These are phyloP conservation scores for Heteromyza rotundicornis DNA, from an alignment of 2,888 invertebrate genomes.

Conservation along the genomic window DNA sequence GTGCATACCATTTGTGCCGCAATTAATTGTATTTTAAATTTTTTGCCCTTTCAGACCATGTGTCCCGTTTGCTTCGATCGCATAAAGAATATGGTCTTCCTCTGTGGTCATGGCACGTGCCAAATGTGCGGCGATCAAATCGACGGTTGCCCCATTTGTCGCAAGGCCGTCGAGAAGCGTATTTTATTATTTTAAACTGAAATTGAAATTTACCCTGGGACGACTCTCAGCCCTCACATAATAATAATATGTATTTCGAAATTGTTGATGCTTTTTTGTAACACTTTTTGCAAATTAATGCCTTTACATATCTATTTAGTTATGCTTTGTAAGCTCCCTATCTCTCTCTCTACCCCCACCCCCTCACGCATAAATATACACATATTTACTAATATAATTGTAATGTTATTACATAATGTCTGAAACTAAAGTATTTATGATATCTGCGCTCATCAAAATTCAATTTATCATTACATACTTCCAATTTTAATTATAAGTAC, in stretches of 20 bases:
- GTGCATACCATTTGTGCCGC: slow-evolving; percentile 13
- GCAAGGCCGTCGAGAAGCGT: slow-evolving; percentile 94
- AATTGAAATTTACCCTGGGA: background rate
- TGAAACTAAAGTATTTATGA: background rate
- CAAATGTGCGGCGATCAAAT: slow-evolving; percentile 99
- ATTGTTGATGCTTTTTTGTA: background rate
- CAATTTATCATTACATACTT: no score
- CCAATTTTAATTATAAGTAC: no score
- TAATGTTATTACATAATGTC: background rate
- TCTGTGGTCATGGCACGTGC: slow-evolving; percentile 97
- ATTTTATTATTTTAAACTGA: slow-evolving; percentile 86
- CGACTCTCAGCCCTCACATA: no score
- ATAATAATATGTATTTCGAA: background rate
- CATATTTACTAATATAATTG: no score
- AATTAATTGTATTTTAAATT: slow-evolving; percentile 1
- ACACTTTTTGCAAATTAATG: no score
- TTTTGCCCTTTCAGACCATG: slow-evolving; percentile 77
- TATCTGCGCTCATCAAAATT: no score
- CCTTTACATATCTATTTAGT: no score
- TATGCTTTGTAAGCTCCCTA: no score
- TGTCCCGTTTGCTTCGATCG: slow-evolving; percentile 98
- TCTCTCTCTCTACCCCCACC: no score
- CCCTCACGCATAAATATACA: no score
- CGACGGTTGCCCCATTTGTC: slow-evolving; percentile 96
- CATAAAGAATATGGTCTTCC: slow-evolving; percentile 97